phyloP scores from a whole-genome alignment of 2,888 invertebrate species.

The Teleogryllus oceanicus region DNA sequence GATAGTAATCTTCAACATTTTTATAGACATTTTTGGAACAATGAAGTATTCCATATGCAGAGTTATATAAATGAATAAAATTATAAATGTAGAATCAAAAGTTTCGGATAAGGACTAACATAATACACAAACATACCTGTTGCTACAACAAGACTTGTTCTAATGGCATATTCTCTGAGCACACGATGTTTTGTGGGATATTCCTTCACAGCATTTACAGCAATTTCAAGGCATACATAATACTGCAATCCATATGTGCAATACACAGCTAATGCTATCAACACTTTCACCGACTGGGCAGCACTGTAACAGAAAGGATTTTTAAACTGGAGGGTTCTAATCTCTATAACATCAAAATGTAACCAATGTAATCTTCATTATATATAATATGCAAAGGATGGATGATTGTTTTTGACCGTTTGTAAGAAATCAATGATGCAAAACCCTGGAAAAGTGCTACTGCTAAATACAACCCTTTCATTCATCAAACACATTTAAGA shows the following conservation, averaged over 20 bases:
- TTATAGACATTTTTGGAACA: no score
- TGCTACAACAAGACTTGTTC: slow-evolving; percentile 53
- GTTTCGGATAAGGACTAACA: no score
- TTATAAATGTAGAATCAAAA: no score
- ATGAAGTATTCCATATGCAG: no score
- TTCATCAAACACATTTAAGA: no score
- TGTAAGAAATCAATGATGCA: no score
- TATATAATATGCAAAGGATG: not conserved
- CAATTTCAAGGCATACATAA: slow-evolving; percentile 91
- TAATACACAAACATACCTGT: slow-evolving; percentile 48
- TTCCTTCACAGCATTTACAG: slow-evolving; percentile 79
- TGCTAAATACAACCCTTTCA: no score
- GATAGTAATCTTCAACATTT: no score
- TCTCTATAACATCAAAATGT: not conserved
- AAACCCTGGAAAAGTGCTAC: no score
- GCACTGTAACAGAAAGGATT: slow-evolving; percentile 55
- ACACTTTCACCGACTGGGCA: slow-evolving; percentile 79
- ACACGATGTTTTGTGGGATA: slow-evolving; percentile 64
- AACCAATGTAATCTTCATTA: not conserved
- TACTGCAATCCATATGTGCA: slow-evolving; percentile 95
- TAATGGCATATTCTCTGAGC: slow-evolving; percentile 70
- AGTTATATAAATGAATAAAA: no score
- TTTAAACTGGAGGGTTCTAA: not conserved
- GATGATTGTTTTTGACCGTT: no score
- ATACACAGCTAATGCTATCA: slow-evolving; percentile 86